Conservation (phyloP, 2,888 invertebrate genomes). For the Cryptocheilus praepositus region DNA sequence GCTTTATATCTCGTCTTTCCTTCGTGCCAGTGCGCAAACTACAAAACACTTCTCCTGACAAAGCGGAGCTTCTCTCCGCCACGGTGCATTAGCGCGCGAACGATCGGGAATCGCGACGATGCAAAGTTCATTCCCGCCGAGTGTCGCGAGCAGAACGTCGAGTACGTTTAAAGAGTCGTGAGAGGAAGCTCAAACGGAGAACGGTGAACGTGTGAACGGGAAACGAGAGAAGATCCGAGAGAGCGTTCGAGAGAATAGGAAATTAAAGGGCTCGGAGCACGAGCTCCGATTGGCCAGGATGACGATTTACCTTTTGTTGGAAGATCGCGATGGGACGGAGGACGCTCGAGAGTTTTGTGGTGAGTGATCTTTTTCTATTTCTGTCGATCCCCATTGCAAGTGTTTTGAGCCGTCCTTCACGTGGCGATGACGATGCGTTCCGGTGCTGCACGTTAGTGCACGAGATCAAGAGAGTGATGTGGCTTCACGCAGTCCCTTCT, state of each 20-base stretch:
- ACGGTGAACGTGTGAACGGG: constrained; percentile 2
- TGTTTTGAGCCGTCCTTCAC: background rate
- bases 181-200: background rate
- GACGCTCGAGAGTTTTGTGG: constrained; percentile 5
- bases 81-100: constrained; percentile 1
- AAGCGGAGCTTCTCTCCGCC: background rate
- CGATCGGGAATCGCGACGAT: constrained; percentile 29
- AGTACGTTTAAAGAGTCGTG: background rate
- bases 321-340: constrained; percentile 18
- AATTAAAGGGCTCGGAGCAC: background rate
- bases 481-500: too few species aligned
- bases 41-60: constrained; percentile 21
- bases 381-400: background rate
- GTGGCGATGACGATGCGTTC: too few species aligned
- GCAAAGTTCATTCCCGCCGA: constrained; percentile 36
- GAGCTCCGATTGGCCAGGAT: constrained; percentile 11
- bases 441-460: too few species aligned
- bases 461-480: too few species aligned
- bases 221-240: constrained; percentile 9
- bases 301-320: constrained; percentile 34
- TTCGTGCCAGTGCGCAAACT: constrained; percentile 13
- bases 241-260: background rate
- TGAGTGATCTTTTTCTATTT: constrained; percentile 2
- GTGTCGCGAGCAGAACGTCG: constrained; percentile 12
- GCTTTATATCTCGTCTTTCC: constrained; percentile 30